Conservation (phyloP, 2,888 invertebrate genomes). For the Drosophila borealis region DNA sequence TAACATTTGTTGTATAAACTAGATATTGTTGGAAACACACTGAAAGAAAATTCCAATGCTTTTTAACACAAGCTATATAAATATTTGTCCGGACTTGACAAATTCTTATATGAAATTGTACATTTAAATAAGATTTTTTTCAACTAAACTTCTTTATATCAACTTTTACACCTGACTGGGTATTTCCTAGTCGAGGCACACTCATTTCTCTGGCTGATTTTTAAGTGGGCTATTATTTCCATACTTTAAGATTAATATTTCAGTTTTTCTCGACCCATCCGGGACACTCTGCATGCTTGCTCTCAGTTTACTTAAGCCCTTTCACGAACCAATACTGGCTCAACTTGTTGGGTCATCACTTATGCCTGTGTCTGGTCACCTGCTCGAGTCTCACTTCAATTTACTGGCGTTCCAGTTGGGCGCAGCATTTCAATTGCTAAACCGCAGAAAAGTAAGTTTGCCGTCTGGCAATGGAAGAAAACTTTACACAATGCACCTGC, state of each 20-base stretch:
- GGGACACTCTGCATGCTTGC: background rate
- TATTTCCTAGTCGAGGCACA: too few relatives aligned
- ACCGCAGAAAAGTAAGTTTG: constrained; percentile 70
- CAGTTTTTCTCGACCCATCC: too few relatives aligned
- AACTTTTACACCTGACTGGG: too few relatives aligned
- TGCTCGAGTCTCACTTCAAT: constrained; percentile 30
- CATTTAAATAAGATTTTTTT: too few relatives aligned
- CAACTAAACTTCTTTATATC: too few relatives aligned
- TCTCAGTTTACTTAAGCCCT: constrained; percentile 1
- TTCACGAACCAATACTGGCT: background rate
- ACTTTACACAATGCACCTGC: constrained; percentile 58
- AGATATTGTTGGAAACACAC: constrained; percentile 11
- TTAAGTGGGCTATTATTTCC: too few relatives aligned
- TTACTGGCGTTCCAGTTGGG: constrained; percentile 34
- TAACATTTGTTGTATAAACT: constrained; percentile 26
- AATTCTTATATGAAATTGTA: too few relatives aligned
- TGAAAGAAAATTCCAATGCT: background rate
- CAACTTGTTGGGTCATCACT: constrained; percentile 26
- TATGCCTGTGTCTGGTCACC: constrained; percentile 13
- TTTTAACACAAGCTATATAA: background rate
- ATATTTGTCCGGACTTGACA: too few relatives aligned
- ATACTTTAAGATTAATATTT: background rate
- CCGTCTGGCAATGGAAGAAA: constrained; percentile 48
- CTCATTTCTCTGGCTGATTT: too few relatives aligned
- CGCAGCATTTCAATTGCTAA: constrained; percentile 64